Conservation (phyloP, 2,888 invertebrate species). For the Meandrusa payeni region DNA sequence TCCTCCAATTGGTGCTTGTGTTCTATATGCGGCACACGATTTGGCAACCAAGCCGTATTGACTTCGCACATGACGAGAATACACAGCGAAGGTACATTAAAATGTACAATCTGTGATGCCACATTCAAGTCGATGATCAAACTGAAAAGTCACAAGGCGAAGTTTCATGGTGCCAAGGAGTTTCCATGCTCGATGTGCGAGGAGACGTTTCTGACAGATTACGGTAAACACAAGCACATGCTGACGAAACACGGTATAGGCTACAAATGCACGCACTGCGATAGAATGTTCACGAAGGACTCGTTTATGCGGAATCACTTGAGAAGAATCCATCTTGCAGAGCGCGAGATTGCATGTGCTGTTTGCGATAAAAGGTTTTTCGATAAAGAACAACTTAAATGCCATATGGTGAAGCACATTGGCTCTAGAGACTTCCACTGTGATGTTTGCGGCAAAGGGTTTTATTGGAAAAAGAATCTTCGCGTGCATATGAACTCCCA, state of each 20-base stretch:
- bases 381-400: slow-evolving; percentile 40
- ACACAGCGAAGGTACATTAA: slow-evolving; percentile 30
- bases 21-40: slow-evolving; percentile 36
- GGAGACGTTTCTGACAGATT: slow-evolving; percentile 40
- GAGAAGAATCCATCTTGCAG: slow-evolving; percentile 44
- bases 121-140: slow-evolving; percentile 36
- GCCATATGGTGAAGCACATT: slow-evolving; percentile 67
- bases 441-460: slow-evolving; percentile 74
- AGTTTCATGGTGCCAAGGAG: slow-evolving; percentile 38
- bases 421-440: slow-evolving; percentile 71
- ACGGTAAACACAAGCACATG: slow-evolving; percentile 40
- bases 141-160: slow-evolving; percentile 37
- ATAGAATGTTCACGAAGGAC: slow-evolving; percentile 41
- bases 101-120: slow-evolving; percentile 39
- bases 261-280: slow-evolving; percentile 45
- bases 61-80: slow-evolving; percentile 34
- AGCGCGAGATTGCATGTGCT: slow-evolving; percentile 45
- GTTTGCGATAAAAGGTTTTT: slow-evolving; percentile 49
- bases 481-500: slow-evolving; percentile 62
- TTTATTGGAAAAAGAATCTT: slow-evolving; percentile 77
- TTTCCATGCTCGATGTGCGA: slow-evolving; percentile 40
- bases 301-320: slow-evolving; percentile 46
- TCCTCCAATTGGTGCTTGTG: slow-evolving; percentile 38
- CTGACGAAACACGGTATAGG: slow-evolving; percentile 39
- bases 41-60: slow-evolving; percentile 34